Evolutionary conservation across 2,113 vertebrate species (phyloP).

Genomic region (Monopterus albus): DNA sequence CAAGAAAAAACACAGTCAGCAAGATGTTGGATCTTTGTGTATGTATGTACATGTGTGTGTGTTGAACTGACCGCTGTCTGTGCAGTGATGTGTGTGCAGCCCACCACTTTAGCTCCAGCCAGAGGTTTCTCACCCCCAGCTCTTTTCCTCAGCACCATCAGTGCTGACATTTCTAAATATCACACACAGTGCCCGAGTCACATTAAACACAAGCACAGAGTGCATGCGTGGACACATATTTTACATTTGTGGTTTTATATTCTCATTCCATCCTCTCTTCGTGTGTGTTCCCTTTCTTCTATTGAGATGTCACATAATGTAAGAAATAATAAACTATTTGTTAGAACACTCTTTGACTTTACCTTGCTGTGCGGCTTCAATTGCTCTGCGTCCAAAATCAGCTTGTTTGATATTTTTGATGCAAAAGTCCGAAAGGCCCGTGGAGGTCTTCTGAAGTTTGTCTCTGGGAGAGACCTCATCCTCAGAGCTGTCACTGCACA

Average conservation of each 20-base stretch:
- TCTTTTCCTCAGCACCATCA: conserved; percentile 93
- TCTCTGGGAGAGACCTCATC: conserved; percentile 87
- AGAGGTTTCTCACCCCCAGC: conserved; percentile 92
- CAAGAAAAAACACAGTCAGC: not conserved
- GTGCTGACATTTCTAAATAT: conserved; percentile 90
- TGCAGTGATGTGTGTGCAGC: conserved; percentile 95
- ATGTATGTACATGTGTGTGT: too few species aligned
- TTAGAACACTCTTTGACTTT: too few species aligned
- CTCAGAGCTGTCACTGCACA: conserved; percentile 89
- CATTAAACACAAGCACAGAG: too few species aligned
- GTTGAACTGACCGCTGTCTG: conserved; percentile 91
- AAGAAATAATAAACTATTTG: too few species aligned
- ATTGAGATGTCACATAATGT: too few species aligned
- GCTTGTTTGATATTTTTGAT: conserved; percentile 93
- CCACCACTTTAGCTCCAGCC: conserved; percentile 92
- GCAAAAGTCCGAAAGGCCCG: conserved; percentile 90
- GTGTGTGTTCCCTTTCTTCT: too few species aligned
- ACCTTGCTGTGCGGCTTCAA: conserved; percentile 93
- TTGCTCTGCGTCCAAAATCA: conserved; percentile 90
- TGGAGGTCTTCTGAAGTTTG: conserved; percentile 88
- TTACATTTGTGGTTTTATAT: not conserved
- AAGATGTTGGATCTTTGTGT: not conserved
- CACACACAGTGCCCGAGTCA: not conserved
- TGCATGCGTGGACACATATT: too few species aligned
- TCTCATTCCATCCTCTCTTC: not conserved